Evolutionary conservation across 2,113 vertebrate genomes (phyloP), one percentile per base, ranked within the genome.

Genomic region (Heloderma charlesbogerti): DNA sequence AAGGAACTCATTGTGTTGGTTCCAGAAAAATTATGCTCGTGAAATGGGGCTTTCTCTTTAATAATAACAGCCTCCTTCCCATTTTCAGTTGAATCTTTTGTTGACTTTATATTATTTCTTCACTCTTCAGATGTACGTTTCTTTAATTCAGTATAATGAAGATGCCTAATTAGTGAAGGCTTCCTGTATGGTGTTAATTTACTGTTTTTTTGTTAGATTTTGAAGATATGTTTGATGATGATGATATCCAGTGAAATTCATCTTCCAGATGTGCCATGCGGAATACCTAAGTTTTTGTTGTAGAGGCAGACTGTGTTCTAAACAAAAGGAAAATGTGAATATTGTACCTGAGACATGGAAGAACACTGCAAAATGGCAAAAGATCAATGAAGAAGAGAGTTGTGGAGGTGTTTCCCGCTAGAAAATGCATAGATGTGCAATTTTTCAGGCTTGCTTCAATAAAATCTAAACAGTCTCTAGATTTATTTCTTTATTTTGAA

Each of bases 181-280:
- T 71, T 85, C 82, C 6, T 74, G 2, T 84, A 51, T 57, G 37
- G 75, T 34, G 31, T 87, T 95, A 79, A 95, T 86, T 91, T 40
- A 87, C 40, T 48, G 3, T 71, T 10, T 94, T 92, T 90, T 88
- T 63, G 85, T 89, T 90, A 99, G 98, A 98, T 95, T 98, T 98
- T 95, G 98, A 98, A 97, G 98, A 98, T 95, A 97, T 98, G 71
- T 98, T 98, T 93, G 98, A 99, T 93, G 98, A 98, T 1, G 98
- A 98, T 29, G 98, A 98, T 96, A 97, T 98, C 94, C 98, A 98
- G 96, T 98, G 97, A 98, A 90, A 79, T 54, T 29, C 29, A 8
- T 13, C 77, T 37, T 48, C 90, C 90, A 77, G 79, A 91, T 88
- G 0, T 75, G 90, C 86, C 34, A 22, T 91, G 93, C 89, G 72